Evolutionary conservation across 2,113 vertebrate genomes (phyloP), one percentile per base, ranked within the genome.

Genomic region (Nematolebias whitei): DNA sequence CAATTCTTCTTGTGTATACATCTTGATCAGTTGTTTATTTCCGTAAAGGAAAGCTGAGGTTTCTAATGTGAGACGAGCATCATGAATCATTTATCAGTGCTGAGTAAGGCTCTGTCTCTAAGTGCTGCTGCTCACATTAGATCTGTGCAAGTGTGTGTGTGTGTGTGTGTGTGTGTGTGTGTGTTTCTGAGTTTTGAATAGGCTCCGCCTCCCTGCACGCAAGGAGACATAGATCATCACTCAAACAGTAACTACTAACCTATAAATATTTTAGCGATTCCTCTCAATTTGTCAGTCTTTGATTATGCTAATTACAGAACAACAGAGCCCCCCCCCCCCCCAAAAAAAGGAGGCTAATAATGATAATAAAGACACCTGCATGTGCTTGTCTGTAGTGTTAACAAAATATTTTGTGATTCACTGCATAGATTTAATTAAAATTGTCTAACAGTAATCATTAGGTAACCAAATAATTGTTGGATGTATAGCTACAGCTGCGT

Each of bases 11-110:
- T 11, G 1, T 58, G 23, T 12, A 2, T 73, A 41, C 48, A 0
- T 73, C n/a, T 53, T 19, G 8, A 41, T 69, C 19, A 13, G 19
- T 39, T 16, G 26, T 75, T 51, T 63, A n/a, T 47, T 20, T 22
- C 50, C 32, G 47, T 20, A 18, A 63, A 51, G 66, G 45, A 51
- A 63, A 63, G 56, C 66, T 43, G 68, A 74, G 56, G 29, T 82
- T 82, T 57, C 78, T 62, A 66, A 74, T 71, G 35, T 40, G 45
- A 63, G 66, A 73, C 59, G 66, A 23, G 63, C 9, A 19, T 70
- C 78, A 88, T 90, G 85, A 89, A 91, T 91, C 80, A 89, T 85
- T 90, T 68, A 91, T 88, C 54, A 80, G 69, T 63, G 87, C 85
- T 83, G 85, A 88, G 83, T 73, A 86, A 87, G 84, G 57, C 54